Percentiles rank a stretch among this genome's conserved stretches.
phyloP scores from a whole-genome alignment of 2,888 invertebrate species.

The Omphaloscelis lunosa region DNA sequence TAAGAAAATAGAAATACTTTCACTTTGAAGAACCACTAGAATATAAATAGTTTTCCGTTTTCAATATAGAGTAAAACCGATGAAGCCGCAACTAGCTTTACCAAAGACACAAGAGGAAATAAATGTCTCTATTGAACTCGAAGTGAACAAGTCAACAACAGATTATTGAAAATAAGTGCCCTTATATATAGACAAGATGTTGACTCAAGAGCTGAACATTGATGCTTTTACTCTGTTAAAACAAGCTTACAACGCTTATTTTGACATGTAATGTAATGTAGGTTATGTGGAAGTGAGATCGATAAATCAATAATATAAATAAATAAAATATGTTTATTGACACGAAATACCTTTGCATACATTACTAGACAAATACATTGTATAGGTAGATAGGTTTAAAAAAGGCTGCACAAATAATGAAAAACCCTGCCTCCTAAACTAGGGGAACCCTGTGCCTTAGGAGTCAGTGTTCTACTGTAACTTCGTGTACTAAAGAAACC shows the following conservation, averaged over 20 bases:
- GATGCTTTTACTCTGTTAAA: not conserved
- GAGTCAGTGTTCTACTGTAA: too few relatives aligned
- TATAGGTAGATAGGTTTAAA: too few relatives aligned
- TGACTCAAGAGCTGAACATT: not conserved
- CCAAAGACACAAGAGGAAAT: slow-evolving; percentile 32
- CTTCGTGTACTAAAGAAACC: too few relatives aligned
- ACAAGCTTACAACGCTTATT: not conserved
- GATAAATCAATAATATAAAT: not conserved
- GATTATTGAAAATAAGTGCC: slow-evolving; percentile 11
- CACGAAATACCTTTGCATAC: too few relatives aligned
- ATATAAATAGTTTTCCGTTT: slow-evolving; percentile 2
- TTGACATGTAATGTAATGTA: too few relatives aligned
- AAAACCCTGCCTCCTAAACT: too few relatives aligned
- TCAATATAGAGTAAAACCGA: slow-evolving; percentile 10
- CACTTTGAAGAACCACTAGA: not conserved
- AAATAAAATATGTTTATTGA: too few relatives aligned
- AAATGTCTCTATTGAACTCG: not conserved
- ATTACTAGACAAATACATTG: too few relatives aligned
- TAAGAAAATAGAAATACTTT: too few relatives aligned
- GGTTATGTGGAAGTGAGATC: not conserved
- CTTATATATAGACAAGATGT: not conserved
- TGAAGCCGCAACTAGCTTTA: not conserved
- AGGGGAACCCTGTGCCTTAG: too few relatives aligned
- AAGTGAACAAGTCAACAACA: slow-evolving; percentile 14
- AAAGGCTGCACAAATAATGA: too few relatives aligned